These are phyloP conservation scores for Zaprionus gabonicus DNA, from an alignment of 1,140 invertebrate species.

Conservation along the genomic window DNA sequence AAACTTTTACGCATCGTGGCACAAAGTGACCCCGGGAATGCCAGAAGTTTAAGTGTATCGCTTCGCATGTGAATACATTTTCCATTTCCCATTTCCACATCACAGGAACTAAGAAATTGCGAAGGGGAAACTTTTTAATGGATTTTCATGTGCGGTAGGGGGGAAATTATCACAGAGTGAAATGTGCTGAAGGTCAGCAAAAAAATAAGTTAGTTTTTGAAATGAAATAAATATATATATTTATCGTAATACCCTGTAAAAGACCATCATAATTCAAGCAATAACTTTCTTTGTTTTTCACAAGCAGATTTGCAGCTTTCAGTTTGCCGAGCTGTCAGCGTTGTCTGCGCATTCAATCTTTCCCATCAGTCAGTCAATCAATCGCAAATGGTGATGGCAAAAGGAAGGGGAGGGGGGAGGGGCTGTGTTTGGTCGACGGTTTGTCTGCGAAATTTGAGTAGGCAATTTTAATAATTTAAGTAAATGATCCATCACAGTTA, in stretches of 20 bases:
- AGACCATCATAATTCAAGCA: background rate
- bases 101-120: constrained; percentile 55
- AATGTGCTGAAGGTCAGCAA: background rate
- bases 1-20: constrained; percentile 72
- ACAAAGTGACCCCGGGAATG: constrained; percentile 60
- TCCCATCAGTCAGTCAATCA: constrained; percentile 55
- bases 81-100: constrained; percentile 30
- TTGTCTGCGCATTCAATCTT: constrained; percentile 63
- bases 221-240: background rate
- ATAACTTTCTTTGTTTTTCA: background rate
- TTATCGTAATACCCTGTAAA: background rate
- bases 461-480: constrained; percentile 84
- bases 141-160: constrained; percentile 63
- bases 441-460: constrained; percentile 79
- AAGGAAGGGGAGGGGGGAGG: background rate
- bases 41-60: constrained; percentile 36
- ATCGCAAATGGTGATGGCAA: background rate
- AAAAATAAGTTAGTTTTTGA: background rate
- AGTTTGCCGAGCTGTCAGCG: constrained; percentile 10
- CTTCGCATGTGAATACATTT: constrained; percentile 42
- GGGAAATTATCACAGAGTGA: constrained; percentile 55
- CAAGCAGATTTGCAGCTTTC: constrained; percentile 46
- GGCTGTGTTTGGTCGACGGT: constrained; percentile 22
- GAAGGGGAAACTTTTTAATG: constrained; percentile 77
- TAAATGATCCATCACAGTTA: constrained; percentile 84